These are phyloP conservation scores for Megalonaias nervosa DNA, from an alignment of 1,140 invertebrate species.

Conservation along the genomic window DNA sequence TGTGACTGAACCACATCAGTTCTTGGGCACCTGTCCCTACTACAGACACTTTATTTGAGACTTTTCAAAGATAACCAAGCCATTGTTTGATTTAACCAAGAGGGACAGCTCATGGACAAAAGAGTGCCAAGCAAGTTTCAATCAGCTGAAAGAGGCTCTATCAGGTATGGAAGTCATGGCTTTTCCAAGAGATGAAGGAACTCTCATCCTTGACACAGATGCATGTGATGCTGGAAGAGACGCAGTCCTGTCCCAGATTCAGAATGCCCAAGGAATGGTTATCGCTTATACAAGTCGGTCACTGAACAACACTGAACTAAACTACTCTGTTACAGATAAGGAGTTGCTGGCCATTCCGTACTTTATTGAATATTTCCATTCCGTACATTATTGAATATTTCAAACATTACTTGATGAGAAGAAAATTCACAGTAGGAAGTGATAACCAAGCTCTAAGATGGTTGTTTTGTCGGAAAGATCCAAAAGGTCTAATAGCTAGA, in stretches of 20 bases:
- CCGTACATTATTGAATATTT: too few species aligned
- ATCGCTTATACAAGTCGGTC: background rate
- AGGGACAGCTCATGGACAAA: background rate
- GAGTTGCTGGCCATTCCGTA: too few species aligned
- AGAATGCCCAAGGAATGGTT: background rate
- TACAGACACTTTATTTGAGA: constrained; percentile 5
- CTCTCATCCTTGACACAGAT: too few species aligned
- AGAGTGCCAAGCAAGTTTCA: constrained; percentile 5
- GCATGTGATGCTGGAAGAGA: too few species aligned
- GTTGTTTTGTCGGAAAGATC: too few species aligned
- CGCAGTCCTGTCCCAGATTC: too few species aligned
- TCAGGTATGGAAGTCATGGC: constrained; percentile 28
- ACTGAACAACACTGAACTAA: background rate
- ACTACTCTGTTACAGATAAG: background rate
- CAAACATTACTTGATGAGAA: too few species aligned
- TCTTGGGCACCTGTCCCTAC: background rate
- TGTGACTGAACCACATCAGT: too few species aligned
- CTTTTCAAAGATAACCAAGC: constrained; percentile 19
- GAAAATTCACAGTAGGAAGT: too few species aligned
- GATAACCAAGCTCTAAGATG: too few species aligned
- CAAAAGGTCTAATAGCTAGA: too few species aligned
- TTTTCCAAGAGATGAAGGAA: constrained; percentile 1
- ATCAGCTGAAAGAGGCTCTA: background rate
- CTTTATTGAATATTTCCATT: too few species aligned
- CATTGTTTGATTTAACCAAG: constrained; percentile 15